A percentile compares a stretch with the other conserved stretches of the same genome.
phyloP scores from a whole-genome alignment of 2,113 vertebrate genomes.

The Pholis gunnellus region DNA sequence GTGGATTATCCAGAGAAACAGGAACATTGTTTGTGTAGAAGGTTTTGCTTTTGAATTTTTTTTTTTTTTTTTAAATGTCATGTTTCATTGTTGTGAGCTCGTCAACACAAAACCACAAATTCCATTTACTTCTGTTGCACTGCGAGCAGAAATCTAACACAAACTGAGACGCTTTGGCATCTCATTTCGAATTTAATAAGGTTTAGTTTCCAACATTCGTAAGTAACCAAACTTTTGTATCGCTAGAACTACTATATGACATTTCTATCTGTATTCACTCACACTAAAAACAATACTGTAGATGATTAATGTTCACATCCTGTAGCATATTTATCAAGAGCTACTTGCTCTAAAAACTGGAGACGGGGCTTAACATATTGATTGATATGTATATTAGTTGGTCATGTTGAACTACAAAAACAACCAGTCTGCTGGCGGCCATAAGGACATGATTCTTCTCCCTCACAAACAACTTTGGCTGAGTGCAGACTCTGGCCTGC shows the following conservation, averaged over 20 bases:
- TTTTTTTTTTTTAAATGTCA: background rate
- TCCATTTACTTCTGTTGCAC: background rate
- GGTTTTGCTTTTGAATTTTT: constrained; percentile 12
- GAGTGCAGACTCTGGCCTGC: background rate
- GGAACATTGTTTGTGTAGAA: constrained; percentile 9
- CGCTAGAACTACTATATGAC: background rate
- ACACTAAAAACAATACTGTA: background rate
- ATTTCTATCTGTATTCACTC: background rate
- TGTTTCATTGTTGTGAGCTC: background rate
- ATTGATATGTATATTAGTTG: background rate
- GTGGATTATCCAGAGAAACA: constrained; percentile 24
- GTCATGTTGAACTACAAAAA: background rate
- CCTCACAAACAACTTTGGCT: background rate
- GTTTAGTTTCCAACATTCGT: background rate
- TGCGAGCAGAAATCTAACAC: background rate
- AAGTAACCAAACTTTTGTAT: background rate
- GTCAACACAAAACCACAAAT: constrained; percentile 1
- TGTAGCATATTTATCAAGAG: background rate
- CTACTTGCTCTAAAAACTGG: background rate
- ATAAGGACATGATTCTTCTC: background rate
- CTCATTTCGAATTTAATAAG: background rate
- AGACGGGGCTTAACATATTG: background rate
- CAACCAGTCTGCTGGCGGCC: background rate
- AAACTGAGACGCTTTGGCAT: background rate
- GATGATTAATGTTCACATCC: background rate